Base-by-base conservation (phyloP, 2,113 vertebrate genomes). In the Vanacampus margaritifer region DNA sequence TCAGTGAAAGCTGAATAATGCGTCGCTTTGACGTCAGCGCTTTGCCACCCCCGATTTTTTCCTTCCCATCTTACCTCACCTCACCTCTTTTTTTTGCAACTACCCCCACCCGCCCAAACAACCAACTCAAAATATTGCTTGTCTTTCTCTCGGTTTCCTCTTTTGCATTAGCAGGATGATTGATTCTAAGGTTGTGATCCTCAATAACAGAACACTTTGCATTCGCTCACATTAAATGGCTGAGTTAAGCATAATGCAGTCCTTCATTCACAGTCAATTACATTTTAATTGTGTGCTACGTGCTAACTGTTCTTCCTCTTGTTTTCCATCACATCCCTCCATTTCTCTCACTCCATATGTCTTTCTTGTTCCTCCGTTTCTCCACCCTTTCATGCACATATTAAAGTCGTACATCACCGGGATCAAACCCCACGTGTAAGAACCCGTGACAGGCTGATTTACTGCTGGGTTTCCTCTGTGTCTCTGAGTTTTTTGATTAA, bases 401-500 rank as follows among this genome's bases (percentile, higher is more conserved):
- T 86, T 88, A 87, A 88, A 86, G 78, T 50, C 60, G 79, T 87
- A 87, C 48, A 84, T 89, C 82, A 84, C 59, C n/a, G 23, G 69
- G 78, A 86, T 89, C 88, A 87, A 85, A 81, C 78, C 74, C 61
- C n/a, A 69, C 62, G 71, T 71, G 80, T 78, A 71, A 82, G 67
- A 71, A 51, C 23, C 64, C 63, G 79, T 45, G 75, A 82, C 78
- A 64, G 69, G 45, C 69, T 83, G 85, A 89, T 87, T 86, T 88
- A 89, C 71, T 83, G 74, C 53, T 48, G 67, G 57, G 39, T 74
- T 87, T 81, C 78, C 68, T 81, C 73, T 61, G 67, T 70, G 86
- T 89, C 81, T 86, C 72, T 75, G 71, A 79, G 76, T 84, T 88
- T 88, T 89, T 86, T 85, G 85, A 88, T 86, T 78, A 69, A 63